Conservation (phyloP, 2,888 invertebrate species). For the Taphrorychus bicolor region DNA sequence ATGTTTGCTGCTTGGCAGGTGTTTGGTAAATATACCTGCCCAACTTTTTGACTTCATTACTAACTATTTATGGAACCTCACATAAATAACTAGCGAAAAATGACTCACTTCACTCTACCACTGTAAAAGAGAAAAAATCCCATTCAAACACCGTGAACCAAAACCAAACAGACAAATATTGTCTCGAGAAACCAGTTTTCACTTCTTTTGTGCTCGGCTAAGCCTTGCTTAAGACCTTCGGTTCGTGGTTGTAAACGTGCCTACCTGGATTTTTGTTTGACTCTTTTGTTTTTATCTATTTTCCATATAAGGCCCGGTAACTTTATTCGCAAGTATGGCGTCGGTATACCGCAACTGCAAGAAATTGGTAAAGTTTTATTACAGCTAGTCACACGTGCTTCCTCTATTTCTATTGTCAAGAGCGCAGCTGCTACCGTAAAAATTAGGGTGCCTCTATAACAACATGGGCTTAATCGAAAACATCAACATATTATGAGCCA, state of each 20-base stretch:
- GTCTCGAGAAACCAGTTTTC: conserved; percentile 16
- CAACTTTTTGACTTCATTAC: too few species aligned
- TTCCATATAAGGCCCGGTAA: neutral
- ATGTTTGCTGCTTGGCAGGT: too few species aligned
- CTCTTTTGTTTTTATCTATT: neutral
- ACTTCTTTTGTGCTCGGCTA: conserved; percentile 10
- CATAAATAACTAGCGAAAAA: too few species aligned
- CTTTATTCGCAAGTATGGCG: too few species aligned
- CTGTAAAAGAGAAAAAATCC: neutral
- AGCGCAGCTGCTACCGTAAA: neutral
- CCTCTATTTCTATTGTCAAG: neutral
- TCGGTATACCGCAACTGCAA: too few species aligned
- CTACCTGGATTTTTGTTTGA: neutral
- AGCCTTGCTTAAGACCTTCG: neutral
- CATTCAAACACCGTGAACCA: neutral
- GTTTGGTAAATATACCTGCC: too few species aligned
- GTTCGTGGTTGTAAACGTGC: neutral
- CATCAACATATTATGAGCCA: too few species aligned
- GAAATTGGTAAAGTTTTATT: too few species aligned
- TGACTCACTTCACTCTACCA: too few species aligned
- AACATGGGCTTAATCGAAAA: neutral
- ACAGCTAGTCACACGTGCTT: too few species aligned
- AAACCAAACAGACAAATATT: conserved; percentile 12
- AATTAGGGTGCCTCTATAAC: neutral
- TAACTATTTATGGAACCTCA: too few species aligned